These are phyloP conservation scores for Chitala chitala DNA, from an alignment of 2,113 vertebrate species.

Conservation along the genomic window DNA sequence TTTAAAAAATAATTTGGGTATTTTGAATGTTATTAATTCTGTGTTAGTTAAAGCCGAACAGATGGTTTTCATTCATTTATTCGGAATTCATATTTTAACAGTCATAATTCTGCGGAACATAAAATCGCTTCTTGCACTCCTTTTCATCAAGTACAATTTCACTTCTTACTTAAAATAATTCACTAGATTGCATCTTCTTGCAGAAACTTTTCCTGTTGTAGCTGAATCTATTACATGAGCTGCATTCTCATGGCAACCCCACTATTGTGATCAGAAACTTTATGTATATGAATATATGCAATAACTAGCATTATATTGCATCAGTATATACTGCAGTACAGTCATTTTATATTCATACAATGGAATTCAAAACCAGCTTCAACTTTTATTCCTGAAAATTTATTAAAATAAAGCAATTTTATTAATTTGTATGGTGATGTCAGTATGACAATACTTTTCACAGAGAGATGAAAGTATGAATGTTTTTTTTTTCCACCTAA, in stretches of 20 bases:
- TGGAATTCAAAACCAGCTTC: background rate
- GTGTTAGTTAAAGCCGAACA: conserved; percentile 87
- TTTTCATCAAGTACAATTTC: conserved; percentile 21
- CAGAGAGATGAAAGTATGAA: too few relatives aligned
- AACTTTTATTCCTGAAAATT: conserved; percentile 1
- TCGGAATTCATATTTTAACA: conserved; percentile 46
- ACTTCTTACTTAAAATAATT: conserved; percentile 29
- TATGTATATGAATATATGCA: background rate
- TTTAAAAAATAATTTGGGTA: conserved; percentile 83
- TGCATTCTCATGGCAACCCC: background rate
- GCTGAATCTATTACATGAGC: background rate
- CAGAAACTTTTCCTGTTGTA: conserved; percentile 5
- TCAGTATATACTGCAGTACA: background rate
- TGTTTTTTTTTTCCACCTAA: background rate
- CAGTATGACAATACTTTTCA: too few relatives aligned
- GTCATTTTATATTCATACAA: background rate
- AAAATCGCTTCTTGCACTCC: conserved; percentile 37
- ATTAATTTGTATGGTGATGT: too few relatives aligned
- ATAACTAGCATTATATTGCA: background rate
- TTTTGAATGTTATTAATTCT: conserved; percentile 92
- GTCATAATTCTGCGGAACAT: conserved; percentile 34
- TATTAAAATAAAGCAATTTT: too few relatives aligned
- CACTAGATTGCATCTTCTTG: conserved; percentile 20
- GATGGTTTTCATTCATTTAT: conserved; percentile 65
- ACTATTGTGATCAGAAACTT: background rate